phyloP scores from a whole-genome alignment of 2,113 vertebrate species.

The Oncorhynchus kisutch region DNA sequence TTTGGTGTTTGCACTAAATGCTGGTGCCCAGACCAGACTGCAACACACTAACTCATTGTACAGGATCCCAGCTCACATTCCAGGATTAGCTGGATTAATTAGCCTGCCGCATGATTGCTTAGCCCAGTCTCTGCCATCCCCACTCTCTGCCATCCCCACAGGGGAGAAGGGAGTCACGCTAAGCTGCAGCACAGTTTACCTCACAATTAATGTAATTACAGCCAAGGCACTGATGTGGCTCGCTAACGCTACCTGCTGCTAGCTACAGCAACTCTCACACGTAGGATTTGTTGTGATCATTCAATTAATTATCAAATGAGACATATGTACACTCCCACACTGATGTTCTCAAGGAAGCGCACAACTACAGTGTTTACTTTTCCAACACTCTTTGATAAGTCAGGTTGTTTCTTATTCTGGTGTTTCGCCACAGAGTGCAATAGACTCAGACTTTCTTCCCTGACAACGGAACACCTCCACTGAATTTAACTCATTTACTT shows the following conservation, averaged over 20 bases:
- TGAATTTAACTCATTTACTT: no score
- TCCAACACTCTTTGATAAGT: no score
- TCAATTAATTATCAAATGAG: constrained; percentile 45
- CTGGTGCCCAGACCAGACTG: constrained; percentile 25
- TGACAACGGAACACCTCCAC: no score
- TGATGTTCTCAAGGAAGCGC: constrained; percentile 19
- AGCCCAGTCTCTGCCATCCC: constrained; percentile 39
- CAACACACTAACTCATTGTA: constrained; percentile 27
- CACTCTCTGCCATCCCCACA: constrained; percentile 33
- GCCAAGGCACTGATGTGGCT: constrained; percentile 37
- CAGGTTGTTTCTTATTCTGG: no score
- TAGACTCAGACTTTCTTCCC: no score
- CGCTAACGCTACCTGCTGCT: neutral
- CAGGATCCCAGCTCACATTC: constrained; percentile 58
- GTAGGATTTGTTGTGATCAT: constrained; percentile 40
- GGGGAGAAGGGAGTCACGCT: constrained; percentile 43
- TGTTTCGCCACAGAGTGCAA: no score
- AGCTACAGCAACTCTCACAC: constrained; percentile 12
- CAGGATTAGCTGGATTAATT: constrained; percentile 68
- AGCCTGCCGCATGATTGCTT: constrained; percentile 48
- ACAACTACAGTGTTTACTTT: no score
- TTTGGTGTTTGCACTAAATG: constrained; percentile 30
- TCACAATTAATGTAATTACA: constrained; percentile 59
- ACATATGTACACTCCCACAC: constrained; percentile 25
- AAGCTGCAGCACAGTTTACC: constrained; percentile 44